Evolutionary conservation across 1,140 invertebrate genomes (phyloP).

Genomic region (Drosophila bocki): DNA sequence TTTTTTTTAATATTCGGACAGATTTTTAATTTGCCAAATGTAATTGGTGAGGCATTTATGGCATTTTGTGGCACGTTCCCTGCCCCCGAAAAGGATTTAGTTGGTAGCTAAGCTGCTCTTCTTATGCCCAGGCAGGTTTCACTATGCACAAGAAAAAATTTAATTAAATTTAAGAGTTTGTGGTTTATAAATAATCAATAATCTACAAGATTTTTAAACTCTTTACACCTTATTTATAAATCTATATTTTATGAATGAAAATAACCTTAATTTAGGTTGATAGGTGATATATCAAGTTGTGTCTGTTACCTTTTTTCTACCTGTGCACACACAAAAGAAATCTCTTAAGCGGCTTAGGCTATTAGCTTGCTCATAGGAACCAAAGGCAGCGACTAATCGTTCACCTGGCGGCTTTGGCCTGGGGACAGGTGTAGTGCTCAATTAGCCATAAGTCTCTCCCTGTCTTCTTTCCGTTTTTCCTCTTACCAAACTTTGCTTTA

Average conservation of each 20-base stretch:
- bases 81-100: constrained; percentile 6
- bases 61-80: constrained; percentile 38
- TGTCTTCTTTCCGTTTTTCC: not conserved
- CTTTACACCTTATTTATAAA: not conserved
- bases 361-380: constrained; percentile 29
- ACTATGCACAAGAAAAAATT: constrained; percentile 21
- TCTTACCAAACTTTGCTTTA: constrained; percentile 23
- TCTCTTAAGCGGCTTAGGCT: constrained; percentile 50
- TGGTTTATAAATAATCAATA: not conserved
- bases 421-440: constrained; percentile 50
- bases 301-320: not conserved
- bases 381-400: constrained; percentile 49
- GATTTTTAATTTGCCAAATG: constrained; percentile 75
- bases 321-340: constrained; percentile 32
- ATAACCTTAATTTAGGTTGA: not conserved
- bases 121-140: constrained; percentile 44
- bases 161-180: not conserved
- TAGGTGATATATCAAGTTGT: not conserved
- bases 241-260: not conserved
- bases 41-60: constrained; percentile 50
- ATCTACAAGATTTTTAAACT: too few relatives aligned
- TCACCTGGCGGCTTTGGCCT: constrained; percentile 35
- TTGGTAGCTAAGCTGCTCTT: constrained; percentile 26
- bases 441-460: constrained; percentile 36
- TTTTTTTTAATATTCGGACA: constrained; percentile 55